phyloP scores from a whole-genome alignment of 1,140 invertebrate genomes.

The Drosophila tristis region DNA sequence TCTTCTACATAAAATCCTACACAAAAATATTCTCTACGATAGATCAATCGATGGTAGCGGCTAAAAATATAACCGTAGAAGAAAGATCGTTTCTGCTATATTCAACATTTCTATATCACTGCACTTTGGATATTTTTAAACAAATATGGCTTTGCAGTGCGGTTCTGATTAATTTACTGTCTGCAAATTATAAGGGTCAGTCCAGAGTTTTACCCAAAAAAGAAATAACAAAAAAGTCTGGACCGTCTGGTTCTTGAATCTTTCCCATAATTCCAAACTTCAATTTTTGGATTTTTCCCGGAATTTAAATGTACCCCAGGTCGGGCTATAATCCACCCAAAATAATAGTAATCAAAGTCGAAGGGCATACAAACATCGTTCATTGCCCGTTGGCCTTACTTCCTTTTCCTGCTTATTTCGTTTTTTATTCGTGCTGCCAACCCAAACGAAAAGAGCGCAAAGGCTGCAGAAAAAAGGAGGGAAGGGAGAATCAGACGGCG shows the following conservation, averaged over 20 bases:
- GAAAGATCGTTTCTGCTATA: no score
- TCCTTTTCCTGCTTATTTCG: slow-evolving; percentile 27
- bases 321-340: background rate
- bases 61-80: background rate
- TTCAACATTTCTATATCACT: no score
- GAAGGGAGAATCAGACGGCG: slow-evolving; percentile 4
- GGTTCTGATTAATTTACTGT: no score
- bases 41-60: no score
- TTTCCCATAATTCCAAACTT: background rate
- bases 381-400: slow-evolving; percentile 1
- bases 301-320: no score
- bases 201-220: no score
- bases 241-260: no score
- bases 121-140: no score
- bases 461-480: slow-evolving; percentile 48
- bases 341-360: background rate
- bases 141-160: no score
- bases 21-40: no score
- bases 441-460: slow-evolving; percentile 65
- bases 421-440: slow-evolving; percentile 51
- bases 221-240: background rate
- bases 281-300: no score
- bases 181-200: background rate
- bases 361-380: slow-evolving; percentile 34
- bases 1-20: no score